phyloP scores from a whole-genome alignment of 2,113 vertebrate species.

The Menidia beryllina region DNA sequence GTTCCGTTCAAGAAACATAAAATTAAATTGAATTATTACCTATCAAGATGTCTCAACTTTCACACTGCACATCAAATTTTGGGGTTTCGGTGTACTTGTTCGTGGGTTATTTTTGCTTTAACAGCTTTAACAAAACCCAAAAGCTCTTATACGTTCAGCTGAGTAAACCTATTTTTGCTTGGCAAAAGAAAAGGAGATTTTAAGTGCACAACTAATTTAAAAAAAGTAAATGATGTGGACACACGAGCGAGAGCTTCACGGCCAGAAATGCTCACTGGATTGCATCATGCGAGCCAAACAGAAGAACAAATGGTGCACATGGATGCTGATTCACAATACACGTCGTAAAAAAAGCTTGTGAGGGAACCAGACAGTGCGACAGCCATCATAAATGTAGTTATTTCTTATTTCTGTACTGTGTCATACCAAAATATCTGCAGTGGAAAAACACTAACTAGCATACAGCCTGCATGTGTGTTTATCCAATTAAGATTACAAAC shows the following conservation, averaged over 20 bases:
- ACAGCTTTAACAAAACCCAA: background rate
- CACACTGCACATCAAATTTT: background rate
- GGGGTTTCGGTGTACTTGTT: accelerated
- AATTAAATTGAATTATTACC: background rate
- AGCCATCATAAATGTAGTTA: background rate
- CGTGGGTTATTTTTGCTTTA: background rate
- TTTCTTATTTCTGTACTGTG: accelerated
- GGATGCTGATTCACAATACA: background rate
- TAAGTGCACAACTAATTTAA: background rate
- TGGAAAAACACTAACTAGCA: background rate
- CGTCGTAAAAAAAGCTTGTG: too few species aligned
- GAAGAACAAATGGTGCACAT: background rate
- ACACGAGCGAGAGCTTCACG: background rate
- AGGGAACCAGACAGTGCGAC: too few species aligned
- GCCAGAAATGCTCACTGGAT: background rate
- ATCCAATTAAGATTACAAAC: conserved; percentile 4
- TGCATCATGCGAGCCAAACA: background rate
- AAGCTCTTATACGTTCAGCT: background rate
- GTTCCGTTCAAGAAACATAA: too few species aligned
- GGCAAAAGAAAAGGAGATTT: background rate
- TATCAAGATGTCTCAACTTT: background rate
- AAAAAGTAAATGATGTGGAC: background rate
- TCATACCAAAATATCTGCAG: background rate
- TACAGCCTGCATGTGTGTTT: background rate
- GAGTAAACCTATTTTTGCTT: background rate